Conservation (phyloP, 2,888 invertebrate genomes). For the Limulus polyphemus region DNA sequence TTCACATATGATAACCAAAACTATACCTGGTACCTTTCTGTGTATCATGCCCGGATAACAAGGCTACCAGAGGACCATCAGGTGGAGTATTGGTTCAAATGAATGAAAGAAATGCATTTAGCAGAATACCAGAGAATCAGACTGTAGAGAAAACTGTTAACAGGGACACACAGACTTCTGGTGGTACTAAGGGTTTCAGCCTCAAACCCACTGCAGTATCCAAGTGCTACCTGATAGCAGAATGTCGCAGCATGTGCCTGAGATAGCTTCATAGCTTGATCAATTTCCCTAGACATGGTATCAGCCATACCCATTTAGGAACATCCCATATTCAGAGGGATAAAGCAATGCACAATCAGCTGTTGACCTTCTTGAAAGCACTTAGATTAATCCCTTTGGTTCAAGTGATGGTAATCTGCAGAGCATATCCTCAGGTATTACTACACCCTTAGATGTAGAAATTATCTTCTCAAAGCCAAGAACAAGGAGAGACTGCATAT, state of each 20-base stretch:
- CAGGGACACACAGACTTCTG: background rate
- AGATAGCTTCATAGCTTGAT: background rate
- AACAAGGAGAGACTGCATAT: background rate
- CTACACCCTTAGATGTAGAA: background rate
- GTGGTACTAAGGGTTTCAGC: conserved; percentile 1
- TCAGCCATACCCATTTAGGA: background rate
- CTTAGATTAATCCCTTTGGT: background rate
- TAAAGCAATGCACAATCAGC: background rate
- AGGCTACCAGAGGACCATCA: no score
- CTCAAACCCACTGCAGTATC: background rate
- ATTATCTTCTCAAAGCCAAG: background rate
- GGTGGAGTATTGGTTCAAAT: background rate
- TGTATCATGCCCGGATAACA: background rate
- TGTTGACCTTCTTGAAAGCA: background rate
- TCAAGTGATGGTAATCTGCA: no score
- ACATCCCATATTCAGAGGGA: background rate
- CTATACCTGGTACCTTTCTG: background rate
- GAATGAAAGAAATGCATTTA: background rate
- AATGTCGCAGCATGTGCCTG: background rate
- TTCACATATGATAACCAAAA: background rate
- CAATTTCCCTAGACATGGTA: background rate
- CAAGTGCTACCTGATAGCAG: background rate
- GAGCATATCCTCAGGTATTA: background rate
- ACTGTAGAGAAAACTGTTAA: background rate
- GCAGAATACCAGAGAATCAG: background rate